Evolutionary conservation across 2,888 invertebrate genomes (phyloP), one percentile per base, ranked within the genome.

Genomic region (Pammene aurita): DNA sequence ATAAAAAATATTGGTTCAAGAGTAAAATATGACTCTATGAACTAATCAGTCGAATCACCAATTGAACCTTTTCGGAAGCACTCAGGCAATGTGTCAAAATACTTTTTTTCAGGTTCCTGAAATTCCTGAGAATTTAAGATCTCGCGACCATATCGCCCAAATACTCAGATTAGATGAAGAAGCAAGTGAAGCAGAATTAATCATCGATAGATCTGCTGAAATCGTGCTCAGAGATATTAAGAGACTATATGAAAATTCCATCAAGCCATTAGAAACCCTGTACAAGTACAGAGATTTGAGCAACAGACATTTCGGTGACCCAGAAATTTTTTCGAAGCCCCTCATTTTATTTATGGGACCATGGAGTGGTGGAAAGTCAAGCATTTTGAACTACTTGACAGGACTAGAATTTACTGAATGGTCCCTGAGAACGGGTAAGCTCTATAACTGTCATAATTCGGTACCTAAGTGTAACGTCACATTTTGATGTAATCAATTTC

Each of bases 341-440:
- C 92, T 98, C 81, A 95, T 98, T 64, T 93, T 98, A 6, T 97
- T 98, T 81, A 97, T 98, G 96, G 98, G 98, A 52, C 98, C 98
- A 48, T 98, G 98, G 97, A 98, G 98, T 81, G 98, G 98, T 70
- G 98, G 98, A 73, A 98, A 98, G 92, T 98, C 98, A 0, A 96
- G 97, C 64, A 97, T 98, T 76, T 95, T 98, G 73, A 98, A 98
- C 88, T 98, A 98, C 88, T 93, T 98, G 74, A 94, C 97, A 50
- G 96, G 97, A 72, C 96, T 96, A 74, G 97, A 98, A 86, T 96
- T 96, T 83, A 96, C 95, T 38, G 94, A 95, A 76, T 95, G 96
- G 85, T 95, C 97, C 70, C 90, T 98, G 74, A 94, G 97, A 92
- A 97, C 98, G 86, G 98, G 98, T 97, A 93, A 79, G 26, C 11